Evolutionary conservation across 2,113 vertebrate species (phyloP).

Genomic region (Hemichromis elongatus): DNA sequence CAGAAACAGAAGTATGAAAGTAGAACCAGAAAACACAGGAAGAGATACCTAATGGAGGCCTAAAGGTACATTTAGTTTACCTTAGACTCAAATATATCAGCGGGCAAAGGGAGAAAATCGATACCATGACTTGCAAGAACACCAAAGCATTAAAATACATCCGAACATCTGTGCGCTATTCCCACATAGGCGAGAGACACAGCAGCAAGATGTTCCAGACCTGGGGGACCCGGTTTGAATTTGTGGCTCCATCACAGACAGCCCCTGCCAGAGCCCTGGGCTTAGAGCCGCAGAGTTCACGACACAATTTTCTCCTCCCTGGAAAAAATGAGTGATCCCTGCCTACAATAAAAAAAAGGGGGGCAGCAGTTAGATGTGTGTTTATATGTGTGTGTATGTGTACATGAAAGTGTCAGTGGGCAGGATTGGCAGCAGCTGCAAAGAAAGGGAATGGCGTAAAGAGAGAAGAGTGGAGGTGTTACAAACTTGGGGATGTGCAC

Average conservation of each 20-base stretch:
- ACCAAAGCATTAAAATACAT: conserved; percentile 38
- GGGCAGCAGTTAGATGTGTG: conserved; percentile 45
- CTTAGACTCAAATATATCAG: conserved; percentile 23
- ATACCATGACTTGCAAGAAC: conserved; percentile 28
- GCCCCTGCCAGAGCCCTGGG: conserved; percentile 49
- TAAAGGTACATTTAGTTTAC: not conserved
- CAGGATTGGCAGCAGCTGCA: conserved; percentile 31
- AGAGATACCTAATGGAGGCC: not conserved
- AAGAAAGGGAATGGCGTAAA: conserved; percentile 25
- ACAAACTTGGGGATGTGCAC: conserved; percentile 60
- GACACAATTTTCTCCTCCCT: conserved; percentile 58
- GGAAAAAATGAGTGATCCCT: conserved; percentile 68
- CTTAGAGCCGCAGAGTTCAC: conserved; percentile 56
- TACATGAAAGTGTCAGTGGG: conserved; percentile 40
- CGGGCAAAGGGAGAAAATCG: conserved; percentile 17
- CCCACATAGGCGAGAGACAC: conserved; percentile 35
- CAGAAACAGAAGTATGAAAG: not conserved
- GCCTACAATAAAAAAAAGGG: conserved; percentile 24
- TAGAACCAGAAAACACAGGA: not conserved
- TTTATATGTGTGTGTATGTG: conserved; percentile 21
- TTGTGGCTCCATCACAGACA: conserved; percentile 47
- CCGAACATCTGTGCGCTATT: conserved; percentile 65
- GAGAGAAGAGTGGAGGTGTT: conserved; percentile 61
- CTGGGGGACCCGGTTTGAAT: conserved; percentile 41
- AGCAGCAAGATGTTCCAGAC: conserved; percentile 50